These are phyloP conservation scores for Eunapius fragilis DNA, from an alignment of 37 sponge, comb jelly and placozoan genomes.

Conservation along the genomic window DNA sequence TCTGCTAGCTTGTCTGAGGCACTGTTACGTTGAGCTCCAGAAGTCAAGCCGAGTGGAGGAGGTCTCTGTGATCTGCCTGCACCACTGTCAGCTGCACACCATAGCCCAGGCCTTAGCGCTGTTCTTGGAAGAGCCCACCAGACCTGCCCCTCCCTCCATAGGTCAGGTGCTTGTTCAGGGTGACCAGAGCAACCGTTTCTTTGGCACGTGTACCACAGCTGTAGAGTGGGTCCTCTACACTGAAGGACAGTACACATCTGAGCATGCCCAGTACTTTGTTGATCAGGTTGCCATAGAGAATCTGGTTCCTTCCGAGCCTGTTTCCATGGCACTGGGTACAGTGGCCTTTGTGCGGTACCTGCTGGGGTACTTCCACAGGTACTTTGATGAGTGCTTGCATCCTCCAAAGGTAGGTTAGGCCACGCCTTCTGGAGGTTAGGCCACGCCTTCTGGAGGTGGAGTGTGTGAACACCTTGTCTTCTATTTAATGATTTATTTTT, in stretches of 20 bases:
- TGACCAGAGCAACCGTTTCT: slow-evolving; percentile 55
- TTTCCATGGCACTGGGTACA: slow-evolving; percentile 1
- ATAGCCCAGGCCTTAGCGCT: slow-evolving; percentile 40
- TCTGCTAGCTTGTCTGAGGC: slow-evolving; percentile 67
- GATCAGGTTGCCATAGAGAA: slow-evolving; percentile 4
- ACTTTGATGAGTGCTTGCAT: background rate
- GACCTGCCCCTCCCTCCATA: slow-evolving; percentile 29
- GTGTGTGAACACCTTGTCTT: background rate
- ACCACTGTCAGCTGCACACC: slow-evolving; percentile 52
- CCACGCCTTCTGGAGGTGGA: background rate
- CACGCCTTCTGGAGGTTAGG: background rate
- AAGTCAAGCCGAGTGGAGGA: slow-evolving; percentile 4
- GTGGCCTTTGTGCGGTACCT: slow-evolving; percentile 50
- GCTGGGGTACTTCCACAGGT: slow-evolving; percentile 45
- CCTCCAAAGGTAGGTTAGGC: background rate
- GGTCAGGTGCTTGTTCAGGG: slow-evolving; percentile 31
- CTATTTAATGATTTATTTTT: background rate
- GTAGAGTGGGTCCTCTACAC: slow-evolving; percentile 63
- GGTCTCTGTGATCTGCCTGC: slow-evolving; percentile 49
- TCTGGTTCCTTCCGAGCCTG: slow-evolving; percentile 9
- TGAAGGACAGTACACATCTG: slow-evolving; percentile 38
- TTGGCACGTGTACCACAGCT: slow-evolving; percentile 24
- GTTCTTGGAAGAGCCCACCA: slow-evolving; percentile 42
- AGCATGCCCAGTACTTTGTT: slow-evolving; percentile 40
- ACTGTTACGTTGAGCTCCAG: slow-evolving; percentile 49